Base-by-base conservation (phyloP, 2,113 vertebrate species). In the Crotalus horridus region DNA sequence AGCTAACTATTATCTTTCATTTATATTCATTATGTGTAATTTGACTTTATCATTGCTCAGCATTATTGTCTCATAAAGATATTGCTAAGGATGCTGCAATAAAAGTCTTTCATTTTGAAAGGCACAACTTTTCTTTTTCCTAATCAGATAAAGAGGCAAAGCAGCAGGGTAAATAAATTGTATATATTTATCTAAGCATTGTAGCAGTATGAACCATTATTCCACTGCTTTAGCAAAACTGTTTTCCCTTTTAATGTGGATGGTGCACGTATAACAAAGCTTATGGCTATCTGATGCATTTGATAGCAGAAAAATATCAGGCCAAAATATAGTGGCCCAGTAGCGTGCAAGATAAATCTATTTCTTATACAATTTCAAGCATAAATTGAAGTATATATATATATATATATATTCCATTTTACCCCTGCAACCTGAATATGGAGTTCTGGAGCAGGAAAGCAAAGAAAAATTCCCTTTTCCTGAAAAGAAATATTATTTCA, bases 1-100 rank as follows among this genome's bases (percentile, higher is more conserved):
- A 96, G 91, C 90, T 95, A 96, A 96, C 94, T 97, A 92, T 96
- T 96, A 94, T 87, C 46, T 97, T 96, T 94, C 64, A 96, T 97
- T 96, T 96, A 53, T 96, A 97, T 95, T 95, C 94, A 95, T 96
- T 96, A 93, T 29, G 2, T 95, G 48, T 95, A 92, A 10, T 95
- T 88, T 91, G 86, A 94, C 29, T 96, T 97, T 95, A 94, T 95
- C 92, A 95, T 95, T 96, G 88, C 81, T 96, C 93, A 96, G 59
- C 89, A 94, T 95, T 96, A 93, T 92, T 96, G 94, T 89, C 94
- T 15, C 29, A 81, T 94, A 95, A 96, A 88, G 6, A 20, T 90
- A 93, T 93, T 96, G 85, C 29, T 53, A 93, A 93, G 95, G 81
- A 89, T 93, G 90, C 51, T 92, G 55, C 95, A 20, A 93, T 56